phyloP scores from a whole-genome alignment of 2,113 vertebrate genomes.

The Andinoacara biseriatus region DNA sequence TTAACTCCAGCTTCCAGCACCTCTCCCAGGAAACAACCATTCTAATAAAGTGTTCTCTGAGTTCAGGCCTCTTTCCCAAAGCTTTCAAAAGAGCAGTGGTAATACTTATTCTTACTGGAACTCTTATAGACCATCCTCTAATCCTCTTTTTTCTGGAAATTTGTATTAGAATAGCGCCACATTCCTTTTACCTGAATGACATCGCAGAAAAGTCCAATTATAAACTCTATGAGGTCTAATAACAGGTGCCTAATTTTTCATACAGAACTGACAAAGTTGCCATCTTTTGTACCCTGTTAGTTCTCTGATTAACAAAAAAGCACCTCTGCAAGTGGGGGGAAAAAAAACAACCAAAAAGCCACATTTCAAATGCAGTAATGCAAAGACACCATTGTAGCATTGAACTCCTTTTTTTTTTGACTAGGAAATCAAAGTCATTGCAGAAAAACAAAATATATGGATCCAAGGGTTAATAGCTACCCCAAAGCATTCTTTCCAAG shows the following conservation, averaged over 20 bases:
- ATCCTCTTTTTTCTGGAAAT: constrained; percentile 10
- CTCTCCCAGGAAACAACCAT: constrained; percentile 35
- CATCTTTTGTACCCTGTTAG: background rate
- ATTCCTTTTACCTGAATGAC: background rate
- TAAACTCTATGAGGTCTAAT: background rate
- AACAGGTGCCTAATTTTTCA: background rate
- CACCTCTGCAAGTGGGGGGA: background rate
- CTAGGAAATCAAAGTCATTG: background rate
- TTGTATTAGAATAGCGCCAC: background rate
- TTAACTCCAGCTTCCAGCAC: constrained; percentile 36
- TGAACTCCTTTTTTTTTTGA: background rate
- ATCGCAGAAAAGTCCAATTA: background rate
- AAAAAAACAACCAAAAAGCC: background rate
- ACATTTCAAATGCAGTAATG: background rate
- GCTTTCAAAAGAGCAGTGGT: background rate
- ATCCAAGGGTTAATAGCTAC: background rate
- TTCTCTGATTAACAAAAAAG: background rate
- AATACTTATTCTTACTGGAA: constrained; percentile 4
- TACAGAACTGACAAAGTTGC: background rate
- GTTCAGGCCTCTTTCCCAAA: constrained; percentile 3
- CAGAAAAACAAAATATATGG: background rate
- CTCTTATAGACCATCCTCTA: background rate
- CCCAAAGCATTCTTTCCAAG: background rate
- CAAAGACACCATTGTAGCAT: background rate
- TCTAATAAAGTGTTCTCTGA: constrained; percentile 34